Conservation (phyloP, 2,888 invertebrate genomes). For the Thera britannica region DNA sequence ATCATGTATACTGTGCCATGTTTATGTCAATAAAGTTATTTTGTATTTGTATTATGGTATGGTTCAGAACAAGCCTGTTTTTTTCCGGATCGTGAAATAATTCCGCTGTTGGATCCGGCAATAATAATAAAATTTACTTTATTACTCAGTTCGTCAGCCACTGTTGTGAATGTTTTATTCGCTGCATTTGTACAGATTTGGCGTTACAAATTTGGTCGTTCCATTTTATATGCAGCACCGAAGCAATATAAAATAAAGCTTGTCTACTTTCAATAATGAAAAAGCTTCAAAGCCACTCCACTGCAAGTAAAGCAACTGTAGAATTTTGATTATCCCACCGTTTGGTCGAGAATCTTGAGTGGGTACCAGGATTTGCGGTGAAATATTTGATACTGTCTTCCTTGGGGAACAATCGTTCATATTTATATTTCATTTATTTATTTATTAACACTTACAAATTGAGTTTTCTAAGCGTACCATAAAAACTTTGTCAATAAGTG, state of each 20-base stretch:
- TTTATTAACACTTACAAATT: too few species aligned
- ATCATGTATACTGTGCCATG: too few species aligned
- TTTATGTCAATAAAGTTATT: too few species aligned
- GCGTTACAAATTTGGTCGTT: background rate
- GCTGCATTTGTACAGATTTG: conserved; percentile 19
- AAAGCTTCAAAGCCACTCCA: conserved; percentile 1
- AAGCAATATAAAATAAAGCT: background rate
- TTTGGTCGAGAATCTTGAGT: too few species aligned
- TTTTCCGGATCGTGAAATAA: conserved; percentile 48
- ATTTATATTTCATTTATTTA: too few species aligned
- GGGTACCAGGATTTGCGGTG: too few species aligned
- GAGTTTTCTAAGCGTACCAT: too few species aligned
- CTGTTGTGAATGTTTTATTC: conserved; percentile 34
- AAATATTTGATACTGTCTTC: too few species aligned
- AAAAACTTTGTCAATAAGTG: too few species aligned
- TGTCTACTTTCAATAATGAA: background rate
- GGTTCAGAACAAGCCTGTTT: conserved; percentile 22
- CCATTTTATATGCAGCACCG: conserved; percentile 1
- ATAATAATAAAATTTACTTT: conserved; percentile 53
- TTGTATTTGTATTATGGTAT: background rate
- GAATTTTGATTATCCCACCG: background rate
- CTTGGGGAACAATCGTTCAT: too few species aligned
- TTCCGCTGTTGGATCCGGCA: conserved; percentile 49
- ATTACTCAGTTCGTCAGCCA: conserved; percentile 46
- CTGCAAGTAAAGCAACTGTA: background rate